These are phyloP conservation scores for Heteractis magnifica DNA, from an alignment of 92 coral and sea anemone genomes.

Conservation along the genomic window DNA sequence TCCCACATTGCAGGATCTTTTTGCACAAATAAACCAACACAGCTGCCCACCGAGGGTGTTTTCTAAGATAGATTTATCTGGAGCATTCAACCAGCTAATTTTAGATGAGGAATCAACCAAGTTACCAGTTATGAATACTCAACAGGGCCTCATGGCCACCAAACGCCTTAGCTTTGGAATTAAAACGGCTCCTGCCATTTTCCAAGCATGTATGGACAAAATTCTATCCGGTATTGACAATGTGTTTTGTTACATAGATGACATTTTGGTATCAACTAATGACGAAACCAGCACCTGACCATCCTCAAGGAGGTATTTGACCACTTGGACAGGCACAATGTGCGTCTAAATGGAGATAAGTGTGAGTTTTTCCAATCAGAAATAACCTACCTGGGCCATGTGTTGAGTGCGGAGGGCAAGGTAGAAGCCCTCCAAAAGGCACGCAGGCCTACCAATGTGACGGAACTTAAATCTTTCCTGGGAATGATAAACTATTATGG, in stretches of 20 bases:
- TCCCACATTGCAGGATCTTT: slow-evolving; percentile 42
- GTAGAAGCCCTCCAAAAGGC: slow-evolving; percentile 40
- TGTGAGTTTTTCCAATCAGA: slow-evolving; percentile 30
- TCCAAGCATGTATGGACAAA: slow-evolving; percentile 43
- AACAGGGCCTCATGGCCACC: slow-evolving; percentile 34
- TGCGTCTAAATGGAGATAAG: slow-evolving; percentile 31
- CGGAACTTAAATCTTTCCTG: slow-evolving; percentile 39
- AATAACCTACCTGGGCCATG: slow-evolving; percentile 16
- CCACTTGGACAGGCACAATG: slow-evolving; percentile 33
- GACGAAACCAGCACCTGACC: not conserved
- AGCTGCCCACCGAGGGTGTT: not conserved
- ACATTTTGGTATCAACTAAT: slow-evolving; percentile 40
- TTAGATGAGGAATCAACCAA: slow-evolving; percentile 30
- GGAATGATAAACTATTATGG: slow-evolving; percentile 30
- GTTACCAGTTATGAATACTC: slow-evolving; percentile 35
- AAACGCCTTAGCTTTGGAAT: slow-evolving; percentile 39
- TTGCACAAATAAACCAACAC: slow-evolving; percentile 33
- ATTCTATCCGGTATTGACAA: slow-evolving; percentile 45
- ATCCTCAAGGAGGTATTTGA: slow-evolving; percentile 43
- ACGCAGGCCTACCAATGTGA: slow-evolving; percentile 40
- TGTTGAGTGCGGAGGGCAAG: slow-evolving; percentile 42
- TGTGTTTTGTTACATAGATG: slow-evolving; percentile 44
- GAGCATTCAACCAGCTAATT: slow-evolving; percentile 28
- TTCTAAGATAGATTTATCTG: slow-evolving; percentile 38
- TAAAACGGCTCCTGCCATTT: slow-evolving; percentile 44